A percentile compares a stretch with the other conserved stretches of the same genome.
phyloP scores from a whole-genome alignment of 2,888 invertebrate species.

The Drosophila anceps region DNA sequence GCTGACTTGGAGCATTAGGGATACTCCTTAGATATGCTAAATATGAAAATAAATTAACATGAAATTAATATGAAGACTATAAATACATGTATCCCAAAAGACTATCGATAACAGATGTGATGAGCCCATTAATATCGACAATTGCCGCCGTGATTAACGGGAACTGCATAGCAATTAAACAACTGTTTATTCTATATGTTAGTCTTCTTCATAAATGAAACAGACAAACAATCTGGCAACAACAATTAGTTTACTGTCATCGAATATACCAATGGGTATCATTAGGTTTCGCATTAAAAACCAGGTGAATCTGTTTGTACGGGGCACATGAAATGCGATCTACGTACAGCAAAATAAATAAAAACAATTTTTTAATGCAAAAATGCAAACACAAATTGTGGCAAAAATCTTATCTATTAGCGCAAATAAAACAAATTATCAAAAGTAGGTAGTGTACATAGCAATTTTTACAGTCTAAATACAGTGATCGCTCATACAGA shows the following conservation, averaged over 20 bases:
- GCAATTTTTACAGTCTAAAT: neutral
- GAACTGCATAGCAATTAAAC: neutral
- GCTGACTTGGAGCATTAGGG: slow-evolving; percentile 11
- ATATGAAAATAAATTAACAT: neutral
- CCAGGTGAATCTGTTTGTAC: slow-evolving; percentile 28
- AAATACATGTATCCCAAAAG: neutral
- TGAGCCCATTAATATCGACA: neutral
- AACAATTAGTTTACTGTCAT: slow-evolving; percentile 16
- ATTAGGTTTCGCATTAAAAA: slow-evolving; percentile 4
- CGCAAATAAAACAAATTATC: slow-evolving; percentile 20
- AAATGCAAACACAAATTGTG: slow-evolving; percentile 20
- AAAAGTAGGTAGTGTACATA: neutral
- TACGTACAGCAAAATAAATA: neutral
- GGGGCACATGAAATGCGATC: slow-evolving; percentile 11
- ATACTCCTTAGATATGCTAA: neutral
- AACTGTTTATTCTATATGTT: slow-evolving; percentile 16
- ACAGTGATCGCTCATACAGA: neutral
- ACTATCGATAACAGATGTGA: neutral
- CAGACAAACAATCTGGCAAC: slow-evolving; percentile 19
- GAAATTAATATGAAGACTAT: neutral
- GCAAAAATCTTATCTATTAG: slow-evolving; percentile 11
- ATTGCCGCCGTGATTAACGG: neutral
- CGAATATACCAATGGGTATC: neutral
- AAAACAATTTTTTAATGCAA: slow-evolving; percentile 10
- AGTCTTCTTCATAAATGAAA: slow-evolving; percentile 2